Base-by-base conservation (phyloP, 2,113 vertebrate genomes). In the Beaufortia kweichowensis region DNA sequence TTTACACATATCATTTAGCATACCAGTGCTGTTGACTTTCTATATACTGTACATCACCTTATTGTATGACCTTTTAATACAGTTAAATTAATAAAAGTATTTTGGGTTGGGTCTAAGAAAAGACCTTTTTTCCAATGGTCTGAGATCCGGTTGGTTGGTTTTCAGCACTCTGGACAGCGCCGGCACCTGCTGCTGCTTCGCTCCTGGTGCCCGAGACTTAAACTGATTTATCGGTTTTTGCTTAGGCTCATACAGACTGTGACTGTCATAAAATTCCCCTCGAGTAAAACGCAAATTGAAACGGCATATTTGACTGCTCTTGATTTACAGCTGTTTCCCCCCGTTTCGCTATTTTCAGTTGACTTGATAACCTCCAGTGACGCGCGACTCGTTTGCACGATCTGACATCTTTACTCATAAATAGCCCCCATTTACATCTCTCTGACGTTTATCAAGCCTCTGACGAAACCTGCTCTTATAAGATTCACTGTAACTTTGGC, bases 391-490 rank as follows among this genome's bases (percentile, higher is more conserved):
- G 46, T 80, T 78, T 77, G 79, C 83, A 79, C 65, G 78, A 74
- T 48, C 64, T 80, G 81, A 83, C 79, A 81, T 82, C 50, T 82
- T 85, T 80, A 83, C 88, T 89, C 85, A 86, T 87, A 90, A 88
- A 81, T 83, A 83, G 26, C 76, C 75, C 82, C 87, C 87, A 85
- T 88, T 84, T 81, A 80, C 86, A 83, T 70, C 76, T 66, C 83
- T 90, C 89, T 92, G 91, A 92, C 92, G 92, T 91, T 87, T 79
- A 72, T 84, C 85, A 28, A 78, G 78, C 81, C 88, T 92, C 90
- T 94, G 94, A 96, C 93, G 92, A 91, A 89, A 88, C 85, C 88
- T 88, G 85, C 85, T 84, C 85, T 88, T 89, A 91, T 95, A 94
- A 94, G 91, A 86, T 63, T 26, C 60, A 66, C 80, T 28, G 85